phyloP scores from a whole-genome alignment of 2,113 vertebrate genomes.

The Oreotragus oreotragus region DNA sequence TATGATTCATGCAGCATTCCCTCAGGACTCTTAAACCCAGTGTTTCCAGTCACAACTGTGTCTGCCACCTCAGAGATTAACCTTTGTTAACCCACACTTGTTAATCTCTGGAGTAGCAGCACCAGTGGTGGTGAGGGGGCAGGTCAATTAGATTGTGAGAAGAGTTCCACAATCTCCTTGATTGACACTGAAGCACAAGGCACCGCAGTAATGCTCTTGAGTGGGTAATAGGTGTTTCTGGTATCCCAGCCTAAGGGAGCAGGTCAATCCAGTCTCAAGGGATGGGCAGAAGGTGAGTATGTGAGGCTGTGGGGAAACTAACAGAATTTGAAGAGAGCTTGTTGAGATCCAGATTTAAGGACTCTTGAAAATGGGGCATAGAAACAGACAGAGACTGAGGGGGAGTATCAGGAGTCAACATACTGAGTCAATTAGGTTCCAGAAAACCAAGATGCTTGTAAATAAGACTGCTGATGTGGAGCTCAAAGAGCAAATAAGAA shows the following conservation, averaged over 20 bases:
- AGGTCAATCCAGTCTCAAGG: background rate
- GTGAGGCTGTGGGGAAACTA: background rate
- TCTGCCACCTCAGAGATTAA: background rate
- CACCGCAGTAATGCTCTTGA: background rate
- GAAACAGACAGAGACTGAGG: background rate
- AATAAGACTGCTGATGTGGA: background rate
- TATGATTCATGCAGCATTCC: background rate
- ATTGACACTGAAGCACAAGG: background rate
- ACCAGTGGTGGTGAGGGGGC: background rate
- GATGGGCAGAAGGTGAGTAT: background rate
- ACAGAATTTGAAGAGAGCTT: background rate
- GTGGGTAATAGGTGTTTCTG: background rate
- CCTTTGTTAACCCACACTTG: background rate
- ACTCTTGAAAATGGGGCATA: background rate
- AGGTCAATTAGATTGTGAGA: background rate
- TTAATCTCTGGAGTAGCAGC: background rate
- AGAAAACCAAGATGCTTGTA: background rate
- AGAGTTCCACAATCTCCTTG: background rate
- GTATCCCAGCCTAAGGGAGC: background rate
- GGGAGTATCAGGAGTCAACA: background rate
- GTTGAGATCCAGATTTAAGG: background rate
- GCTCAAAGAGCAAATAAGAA: background rate
- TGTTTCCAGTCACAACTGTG: background rate
- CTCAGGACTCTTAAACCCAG: background rate
- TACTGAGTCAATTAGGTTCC: background rate